Evolutionary conservation across 2,113 vertebrate species (phyloP).

Genomic region (Abramis brama): DNA sequence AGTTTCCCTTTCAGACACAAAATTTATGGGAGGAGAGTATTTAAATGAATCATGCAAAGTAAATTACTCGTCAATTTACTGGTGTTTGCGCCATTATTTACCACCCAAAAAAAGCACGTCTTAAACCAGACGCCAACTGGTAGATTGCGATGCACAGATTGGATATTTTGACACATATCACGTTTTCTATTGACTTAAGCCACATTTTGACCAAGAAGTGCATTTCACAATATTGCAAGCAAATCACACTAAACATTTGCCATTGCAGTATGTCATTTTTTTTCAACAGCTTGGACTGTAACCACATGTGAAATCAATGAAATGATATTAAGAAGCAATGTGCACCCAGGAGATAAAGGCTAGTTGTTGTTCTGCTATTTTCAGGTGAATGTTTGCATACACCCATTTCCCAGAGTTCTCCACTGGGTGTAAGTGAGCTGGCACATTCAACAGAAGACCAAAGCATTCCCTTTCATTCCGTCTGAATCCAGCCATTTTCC

Average conservation of each 20-base stretch:
- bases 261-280: background rate
- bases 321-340: background rate
- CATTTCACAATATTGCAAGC: too few relatives aligned
- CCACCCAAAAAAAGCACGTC: too few relatives aligned
- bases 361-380: conserved; percentile 22
- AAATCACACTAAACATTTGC: background rate
- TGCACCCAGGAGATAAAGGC: conserved; percentile 10
- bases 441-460: conserved; percentile 19
- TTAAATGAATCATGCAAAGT: too few relatives aligned
- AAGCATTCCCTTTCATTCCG: background rate
- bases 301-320: background rate
- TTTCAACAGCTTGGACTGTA: background rate
- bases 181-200: background rate
- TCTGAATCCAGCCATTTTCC: conserved; percentile 10
- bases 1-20: too few relatives aligned
- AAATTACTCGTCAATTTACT: too few relatives aligned
- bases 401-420: conserved; percentile 4
- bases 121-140: too few relatives aligned
- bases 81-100: too few relatives aligned
- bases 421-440: conserved; percentile 10
- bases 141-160: background rate
- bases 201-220: background rate
- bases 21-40: too few relatives aligned
- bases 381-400: conserved; percentile 24
- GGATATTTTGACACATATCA: background rate